Percentiles rank a stretch among this genome's conserved stretches.
Conservation (phyloP, 2,797 vertebrate genomes). For the Pipistrellus pygmaeus region DNA sequence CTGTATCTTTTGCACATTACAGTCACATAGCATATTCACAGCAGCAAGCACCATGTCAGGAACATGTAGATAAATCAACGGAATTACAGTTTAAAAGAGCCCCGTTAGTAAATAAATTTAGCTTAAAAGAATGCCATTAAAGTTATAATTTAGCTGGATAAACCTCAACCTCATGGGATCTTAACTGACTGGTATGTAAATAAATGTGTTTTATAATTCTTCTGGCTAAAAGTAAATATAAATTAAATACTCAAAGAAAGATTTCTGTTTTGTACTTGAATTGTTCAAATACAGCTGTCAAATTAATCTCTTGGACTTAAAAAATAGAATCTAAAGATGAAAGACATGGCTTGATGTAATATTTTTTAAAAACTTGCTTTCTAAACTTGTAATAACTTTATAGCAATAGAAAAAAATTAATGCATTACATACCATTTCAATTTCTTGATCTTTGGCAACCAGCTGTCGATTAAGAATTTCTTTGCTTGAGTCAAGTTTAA, state of each 20-base stretch:
- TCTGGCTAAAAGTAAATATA: slow-evolving; percentile 49
- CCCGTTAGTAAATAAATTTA: slow-evolving; percentile 45
- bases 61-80: slow-evolving; percentile 9
- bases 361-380: slow-evolving; percentile 20
- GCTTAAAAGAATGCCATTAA: slow-evolving; percentile 25
- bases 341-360: slow-evolving; percentile 37
- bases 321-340: slow-evolving; percentile 62
- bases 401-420: not conserved
- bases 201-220: slow-evolving; percentile 50
- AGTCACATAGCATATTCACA: not conserved
- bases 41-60: not conserved
- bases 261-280: slow-evolving; percentile 36
- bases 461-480: slow-evolving; percentile 87
- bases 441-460: slow-evolving; percentile 84
- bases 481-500: slow-evolving; percentile 90
- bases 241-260: slow-evolving; percentile 19
- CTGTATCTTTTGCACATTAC: not conserved
- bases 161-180: not conserved
- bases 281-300: slow-evolving; percentile 16
- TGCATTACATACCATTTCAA: slow-evolving; percentile 84
- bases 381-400: slow-evolving; percentile 33
- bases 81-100: slow-evolving; percentile 32
- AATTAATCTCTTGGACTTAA: slow-evolving; percentile 46
- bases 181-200: slow-evolving; percentile 3
- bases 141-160: slow-evolving; percentile 38